phyloP scores from a whole-genome alignment of 2,113 vertebrate genomes.

The Xenopus borealis region DNA sequence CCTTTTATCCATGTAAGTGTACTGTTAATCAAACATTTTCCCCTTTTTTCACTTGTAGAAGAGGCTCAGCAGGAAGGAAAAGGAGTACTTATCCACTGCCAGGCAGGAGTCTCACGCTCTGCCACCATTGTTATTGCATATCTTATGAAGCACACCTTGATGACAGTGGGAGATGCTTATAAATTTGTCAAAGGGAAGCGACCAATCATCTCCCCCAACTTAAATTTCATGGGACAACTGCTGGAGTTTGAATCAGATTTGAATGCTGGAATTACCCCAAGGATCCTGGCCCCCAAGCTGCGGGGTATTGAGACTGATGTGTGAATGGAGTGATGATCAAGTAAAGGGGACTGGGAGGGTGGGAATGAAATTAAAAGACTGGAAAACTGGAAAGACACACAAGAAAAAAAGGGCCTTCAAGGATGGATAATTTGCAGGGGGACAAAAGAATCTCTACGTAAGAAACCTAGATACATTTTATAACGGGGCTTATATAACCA shows the following conservation, averaged over 20 bases:
- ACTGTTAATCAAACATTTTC: too few relatives aligned
- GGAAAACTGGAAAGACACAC: neutral
- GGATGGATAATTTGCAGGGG: too few relatives aligned
- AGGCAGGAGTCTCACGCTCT: conserved; percentile 79
- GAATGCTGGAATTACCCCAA: conserved; percentile 77
- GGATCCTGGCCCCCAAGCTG: conserved; percentile 77
- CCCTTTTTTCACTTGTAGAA: conserved; percentile 57
- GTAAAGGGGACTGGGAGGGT: neutral
- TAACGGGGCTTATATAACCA: too few relatives aligned
- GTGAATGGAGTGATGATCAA: conserved; percentile 37
- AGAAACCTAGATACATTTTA: too few relatives aligned
- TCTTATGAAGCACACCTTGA: conserved; percentile 83
- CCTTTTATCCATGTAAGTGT: too few relatives aligned
- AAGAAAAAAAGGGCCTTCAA: too few relatives aligned
- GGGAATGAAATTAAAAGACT: conserved; percentile 26
- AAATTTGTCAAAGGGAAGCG: conserved; percentile 77
- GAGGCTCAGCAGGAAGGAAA: conserved; percentile 78
- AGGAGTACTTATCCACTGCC: conserved; percentile 79
- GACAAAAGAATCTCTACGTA: too few relatives aligned
- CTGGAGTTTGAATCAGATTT: conserved; percentile 80
- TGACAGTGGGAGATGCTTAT: conserved; percentile 83
- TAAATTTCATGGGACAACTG: conserved; percentile 83
- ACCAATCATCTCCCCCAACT: conserved; percentile 77
- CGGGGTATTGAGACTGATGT: conserved; percentile 78
- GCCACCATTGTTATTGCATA: conserved; percentile 81